phyloP scores from a whole-genome alignment of 2,113 vertebrate species.

The Pterocles orientalis region DNA sequence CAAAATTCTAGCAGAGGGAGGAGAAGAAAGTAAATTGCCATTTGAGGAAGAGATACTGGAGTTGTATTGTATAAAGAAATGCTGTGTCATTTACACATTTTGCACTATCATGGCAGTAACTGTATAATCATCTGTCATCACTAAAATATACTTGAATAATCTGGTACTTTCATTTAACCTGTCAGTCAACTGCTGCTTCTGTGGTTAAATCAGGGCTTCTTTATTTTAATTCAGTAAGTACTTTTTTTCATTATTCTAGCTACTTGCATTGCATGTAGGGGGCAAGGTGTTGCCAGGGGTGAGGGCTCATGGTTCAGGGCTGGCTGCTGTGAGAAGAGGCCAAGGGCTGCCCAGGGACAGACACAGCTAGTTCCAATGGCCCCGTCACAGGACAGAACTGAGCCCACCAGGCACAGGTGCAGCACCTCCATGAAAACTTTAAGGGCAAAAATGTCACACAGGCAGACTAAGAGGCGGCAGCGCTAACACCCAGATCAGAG shows the following conservation, averaged over 20 bases:
- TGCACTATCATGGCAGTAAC: neutral
- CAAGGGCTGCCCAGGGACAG: neutral
- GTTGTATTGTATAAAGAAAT: neutral
- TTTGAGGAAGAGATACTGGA: neutral
- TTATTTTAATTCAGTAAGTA: neutral
- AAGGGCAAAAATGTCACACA: neutral
- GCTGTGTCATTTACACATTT: neutral
- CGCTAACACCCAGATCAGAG: neutral
- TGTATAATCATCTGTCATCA: neutral
- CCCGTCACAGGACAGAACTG: neutral
- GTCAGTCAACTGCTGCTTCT: neutral
- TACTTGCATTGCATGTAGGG: neutral
- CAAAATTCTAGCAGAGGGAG: neutral
- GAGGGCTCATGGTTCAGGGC: accelerated
- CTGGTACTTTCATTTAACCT: neutral
- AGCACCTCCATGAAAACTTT: neutral
- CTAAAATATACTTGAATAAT: neutral
- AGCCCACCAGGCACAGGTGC: neutral
- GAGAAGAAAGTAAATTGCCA: neutral
- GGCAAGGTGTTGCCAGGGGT: neutral
- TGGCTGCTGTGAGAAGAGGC: neutral
- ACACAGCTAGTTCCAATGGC: neutral
- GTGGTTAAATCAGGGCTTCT: neutral
- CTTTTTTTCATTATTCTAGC: neutral
- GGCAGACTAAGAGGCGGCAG: neutral